These are phyloP conservation scores for Tupaia chinensis DNA, from an alignment of 2,113 vertebrate species.

Conservation along the genomic window DNA sequence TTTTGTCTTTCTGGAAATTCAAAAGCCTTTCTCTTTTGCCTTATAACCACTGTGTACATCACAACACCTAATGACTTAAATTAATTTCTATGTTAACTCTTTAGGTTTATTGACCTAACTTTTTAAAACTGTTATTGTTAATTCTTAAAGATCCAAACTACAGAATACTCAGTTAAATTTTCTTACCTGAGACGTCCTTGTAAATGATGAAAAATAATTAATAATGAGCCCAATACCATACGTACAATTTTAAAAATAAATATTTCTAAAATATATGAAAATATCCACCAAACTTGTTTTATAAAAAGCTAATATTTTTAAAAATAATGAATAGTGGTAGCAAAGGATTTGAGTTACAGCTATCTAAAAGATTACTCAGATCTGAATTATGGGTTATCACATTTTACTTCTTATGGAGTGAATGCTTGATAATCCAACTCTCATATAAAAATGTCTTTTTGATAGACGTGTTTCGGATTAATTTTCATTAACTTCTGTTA, in stretches of 20 bases:
- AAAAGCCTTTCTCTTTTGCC: background rate
- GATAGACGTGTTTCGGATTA: constrained; percentile 10
- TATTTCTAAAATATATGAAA: background rate
- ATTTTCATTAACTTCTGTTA: constrained; percentile 57
- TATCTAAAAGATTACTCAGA: background rate
- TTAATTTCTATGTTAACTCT: background rate
- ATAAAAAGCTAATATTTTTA: background rate
- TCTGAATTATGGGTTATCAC: background rate
- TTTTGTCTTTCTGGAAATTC: background rate
- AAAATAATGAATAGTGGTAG: background rate
- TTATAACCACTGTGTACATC: background rate
- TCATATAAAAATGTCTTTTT: background rate
- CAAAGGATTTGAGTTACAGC: background rate
- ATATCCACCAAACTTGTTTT: background rate
- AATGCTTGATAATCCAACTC: background rate
- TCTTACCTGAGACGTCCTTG: background rate
- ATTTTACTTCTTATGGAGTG: background rate
- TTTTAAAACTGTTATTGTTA: background rate
- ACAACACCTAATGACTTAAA: background rate
- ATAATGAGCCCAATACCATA: background rate
- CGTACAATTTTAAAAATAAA: background rate
- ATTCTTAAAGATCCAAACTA: background rate
- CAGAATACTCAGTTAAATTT: background rate
- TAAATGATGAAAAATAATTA: background rate
- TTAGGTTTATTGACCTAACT: background rate